Evolutionary conservation across 2,113 vertebrate species (phyloP).

Genomic region (Gasterosteus nipponicus): DNA sequence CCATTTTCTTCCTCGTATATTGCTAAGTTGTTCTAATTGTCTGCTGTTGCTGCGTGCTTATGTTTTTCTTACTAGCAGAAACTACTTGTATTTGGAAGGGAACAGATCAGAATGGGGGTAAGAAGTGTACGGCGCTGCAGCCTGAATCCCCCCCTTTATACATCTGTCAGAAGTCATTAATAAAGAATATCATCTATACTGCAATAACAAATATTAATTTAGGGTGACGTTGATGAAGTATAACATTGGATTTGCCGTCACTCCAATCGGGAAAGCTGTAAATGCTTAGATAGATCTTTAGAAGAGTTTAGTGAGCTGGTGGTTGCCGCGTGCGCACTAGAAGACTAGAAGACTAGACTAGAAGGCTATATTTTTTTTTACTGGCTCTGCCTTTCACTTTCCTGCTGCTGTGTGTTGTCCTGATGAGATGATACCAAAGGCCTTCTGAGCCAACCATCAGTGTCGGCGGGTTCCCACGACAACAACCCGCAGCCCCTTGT

Average conservation of each 20-base stretch:
- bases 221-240: background rate
- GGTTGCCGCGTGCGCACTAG: slow-evolving; percentile 3
- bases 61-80: background rate
- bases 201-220: background rate
- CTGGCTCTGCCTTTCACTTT: background rate
- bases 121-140: background rate
- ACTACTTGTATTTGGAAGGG: background rate
- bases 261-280: background rate
- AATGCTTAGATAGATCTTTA: background rate
- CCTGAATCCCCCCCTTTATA: background rate
- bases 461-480: slow-evolving; percentile 21
- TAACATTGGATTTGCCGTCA: background rate
- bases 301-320: background rate
- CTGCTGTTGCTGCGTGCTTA: background rate
- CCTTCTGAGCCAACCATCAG: slow-evolving; percentile 17
- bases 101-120: background rate
- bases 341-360: background rate
- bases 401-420: background rate
- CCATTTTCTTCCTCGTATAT: slow-evolving; percentile 4
- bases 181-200: background rate
- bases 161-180: background rate
- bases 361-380: background rate
- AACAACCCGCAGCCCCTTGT: slow-evolving; percentile 14
- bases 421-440: slow-evolving; percentile 11
- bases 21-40: slow-evolving; percentile 11